Base-by-base conservation (phyloP, 2,888 invertebrate genomes). In the Drosophila kokeensis region DNA sequence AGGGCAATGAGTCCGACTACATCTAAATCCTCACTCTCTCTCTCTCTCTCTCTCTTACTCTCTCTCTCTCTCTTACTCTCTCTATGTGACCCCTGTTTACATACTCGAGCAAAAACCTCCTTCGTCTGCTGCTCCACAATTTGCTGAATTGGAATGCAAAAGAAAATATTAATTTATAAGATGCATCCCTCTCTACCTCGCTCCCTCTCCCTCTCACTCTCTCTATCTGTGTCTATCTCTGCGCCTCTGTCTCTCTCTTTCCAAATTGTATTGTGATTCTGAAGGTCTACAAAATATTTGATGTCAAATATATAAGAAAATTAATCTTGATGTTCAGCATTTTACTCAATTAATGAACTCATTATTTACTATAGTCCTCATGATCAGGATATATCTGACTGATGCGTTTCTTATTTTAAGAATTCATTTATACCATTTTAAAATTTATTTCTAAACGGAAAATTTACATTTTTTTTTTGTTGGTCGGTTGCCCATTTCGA, bases 231-330 rank as follows among this genome's bases (percentile, higher is more conserved):
- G 6, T 21, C 2, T 32, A 18, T 42, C 30, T 21, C 53, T 27
- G 15, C 11, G 7, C 24, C 38, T 38, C 53, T 21, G 15, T 24
- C n/a, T 13, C 30, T 52, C 11, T 73, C 70, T 59, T 66, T 72
- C 82, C 69, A 76, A 71, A 75, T 55, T 53, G 54, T 67, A 71
- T 66, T 73, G 63, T 73, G 76, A 70, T 71, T 81, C 63, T 69
- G 38, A 62, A 36, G 48, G 61, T 62, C 68, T 73, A 62, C 69
- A 81, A 70, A 53, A 62, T 64, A 69, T 62, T 58, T 63, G 73
- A 75, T 83, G 63, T 50, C 55, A 81, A 81, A 81, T 68, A 81
- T 57, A 69, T 70, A 71, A 71, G 54, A 79, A 79, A 71, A 69
- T 65, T 83, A 83, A 83, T 87, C 70, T 38, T 49, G 60, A n/a